phyloP scores from a whole-genome alignment of 2,113 vertebrate genomes.

The Callipepla squamata region DNA sequence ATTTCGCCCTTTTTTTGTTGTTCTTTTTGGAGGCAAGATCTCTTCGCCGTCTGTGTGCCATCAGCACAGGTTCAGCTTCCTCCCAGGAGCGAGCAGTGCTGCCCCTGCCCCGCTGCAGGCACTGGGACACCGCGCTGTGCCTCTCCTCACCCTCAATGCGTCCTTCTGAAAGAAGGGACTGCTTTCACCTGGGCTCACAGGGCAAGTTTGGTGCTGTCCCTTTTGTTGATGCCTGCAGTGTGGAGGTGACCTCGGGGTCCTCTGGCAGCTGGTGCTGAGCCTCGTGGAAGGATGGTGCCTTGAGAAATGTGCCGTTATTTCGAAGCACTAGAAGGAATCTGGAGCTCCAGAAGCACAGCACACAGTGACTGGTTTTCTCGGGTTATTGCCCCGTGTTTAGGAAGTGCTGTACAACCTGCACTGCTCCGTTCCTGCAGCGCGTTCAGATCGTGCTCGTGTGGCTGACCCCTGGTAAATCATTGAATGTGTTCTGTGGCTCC shows the following conservation, averaged over 20 bases:
- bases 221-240: not conserved
- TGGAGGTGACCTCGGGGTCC: not conserved
- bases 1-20: not conserved
- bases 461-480: slow-evolving; percentile 39
- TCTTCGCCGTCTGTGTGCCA: not conserved
- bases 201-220: not conserved
- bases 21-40: not conserved
- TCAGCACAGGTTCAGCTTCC: not conserved
- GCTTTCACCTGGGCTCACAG: not conserved
- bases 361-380: fast-evolving
- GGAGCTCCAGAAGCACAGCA: not conserved
- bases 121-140: fast-evolving
- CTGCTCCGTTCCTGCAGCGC: not conserved
- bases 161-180: not conserved
- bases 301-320: fast-evolving
- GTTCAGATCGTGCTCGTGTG: not conserved
- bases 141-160: not conserved
- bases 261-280: not conserved
- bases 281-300: not conserved
- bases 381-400: not conserved
- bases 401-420: not conserved
- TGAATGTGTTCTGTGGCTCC: not conserved
- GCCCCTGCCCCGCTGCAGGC: not conserved
- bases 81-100: not conserved
- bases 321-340: not conserved